Percentiles rank a stretch among this genome's conserved stretches.
Evolutionary conservation across 1,140 invertebrate genomes (phyloP).

Genomic region (Hydropsyche tenuis): DNA sequence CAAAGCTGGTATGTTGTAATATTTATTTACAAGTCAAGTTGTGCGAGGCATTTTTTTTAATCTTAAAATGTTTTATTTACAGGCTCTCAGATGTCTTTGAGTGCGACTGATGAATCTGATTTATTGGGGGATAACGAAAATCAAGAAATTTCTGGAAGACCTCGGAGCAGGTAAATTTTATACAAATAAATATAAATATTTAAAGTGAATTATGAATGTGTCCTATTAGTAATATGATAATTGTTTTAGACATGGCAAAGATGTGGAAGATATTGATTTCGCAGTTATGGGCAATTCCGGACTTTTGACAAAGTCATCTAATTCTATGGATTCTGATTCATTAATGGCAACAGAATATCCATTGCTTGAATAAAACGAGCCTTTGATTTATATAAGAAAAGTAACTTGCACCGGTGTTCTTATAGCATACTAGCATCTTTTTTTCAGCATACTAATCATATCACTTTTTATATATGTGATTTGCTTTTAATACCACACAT

Average conservation of each 20-base stretch:
- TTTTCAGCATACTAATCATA: too few species aligned
- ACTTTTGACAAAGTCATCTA: conserved; percentile 43
- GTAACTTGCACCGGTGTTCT: too few species aligned
- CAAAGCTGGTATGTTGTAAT: conserved; percentile 62
- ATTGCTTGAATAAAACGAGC: conserved; percentile 44
- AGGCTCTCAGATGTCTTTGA: conserved; percentile 61
- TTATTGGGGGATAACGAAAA: conserved; percentile 57
- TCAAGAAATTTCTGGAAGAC: conserved; percentile 34
- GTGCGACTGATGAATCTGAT: conserved; percentile 58
- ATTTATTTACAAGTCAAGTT: background rate
- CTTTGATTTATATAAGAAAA: too few species aligned
- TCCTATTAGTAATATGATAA: conserved; percentile 19
- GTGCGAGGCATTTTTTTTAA: background rate
- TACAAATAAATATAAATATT: conserved; percentile 2
- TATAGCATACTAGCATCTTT: too few species aligned
- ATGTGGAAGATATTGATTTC: conserved; percentile 47
- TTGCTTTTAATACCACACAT: too few species aligned
- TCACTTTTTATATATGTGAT: too few species aligned
- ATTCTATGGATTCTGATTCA: conserved; percentile 47
- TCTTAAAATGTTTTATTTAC: conserved; percentile 27
- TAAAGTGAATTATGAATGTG: background rate
- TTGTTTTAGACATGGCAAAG: conserved; percentile 43
- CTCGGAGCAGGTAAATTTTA: conserved; percentile 34
- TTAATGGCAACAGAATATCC: conserved; percentile 46
- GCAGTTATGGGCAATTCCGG: conserved; percentile 47